Evolutionary conservation across 2,888 invertebrate species (phyloP).

Genomic region (Apodemia hepburni): DNA sequence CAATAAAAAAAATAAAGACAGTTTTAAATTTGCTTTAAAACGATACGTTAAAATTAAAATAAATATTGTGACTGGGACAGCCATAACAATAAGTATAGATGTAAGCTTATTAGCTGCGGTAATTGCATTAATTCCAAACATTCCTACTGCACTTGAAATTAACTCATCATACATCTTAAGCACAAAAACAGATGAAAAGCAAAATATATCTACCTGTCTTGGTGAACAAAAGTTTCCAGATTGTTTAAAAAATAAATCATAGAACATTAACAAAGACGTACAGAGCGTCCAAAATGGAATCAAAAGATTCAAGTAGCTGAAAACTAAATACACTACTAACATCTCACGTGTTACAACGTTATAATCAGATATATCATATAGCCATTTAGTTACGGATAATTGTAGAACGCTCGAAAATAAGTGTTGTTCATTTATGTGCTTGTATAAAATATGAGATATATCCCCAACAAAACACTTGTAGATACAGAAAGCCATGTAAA

Average conservation of each 20-base stretch:
- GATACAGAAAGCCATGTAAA: not conserved
- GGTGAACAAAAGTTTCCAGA: slow-evolving; percentile 23
- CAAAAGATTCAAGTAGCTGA: slow-evolving; percentile 19
- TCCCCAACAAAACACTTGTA: not conserved
- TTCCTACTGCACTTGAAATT: not conserved
- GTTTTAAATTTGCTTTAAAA: not conserved
- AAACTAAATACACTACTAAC: not conserved
- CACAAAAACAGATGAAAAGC: slow-evolving; percentile 17
- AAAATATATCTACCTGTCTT: slow-evolving; percentile 22
- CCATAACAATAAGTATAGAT: slow-evolving; percentile 23
- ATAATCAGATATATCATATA: not conserved
- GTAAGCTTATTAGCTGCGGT: slow-evolving; percentile 25
- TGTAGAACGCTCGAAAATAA: not conserved
- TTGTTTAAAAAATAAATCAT: slow-evolving; percentile 28
- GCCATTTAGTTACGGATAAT: not conserved
- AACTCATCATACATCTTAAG: slow-evolving; percentile 26
- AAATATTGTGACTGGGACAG: slow-evolving; percentile 20
- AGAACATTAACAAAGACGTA: slow-evolving; percentile 27
- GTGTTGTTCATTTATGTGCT: not conserved
- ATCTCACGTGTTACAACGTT: not conserved
- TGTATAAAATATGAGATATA: not conserved
- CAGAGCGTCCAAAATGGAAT: slow-evolving; percentile 31
- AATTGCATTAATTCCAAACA: not conserved
- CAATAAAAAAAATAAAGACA: slow-evolving; percentile 3
- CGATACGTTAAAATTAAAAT: slow-evolving; percentile 19